Conservation (phyloP, 2,797 vertebrate genomes). For the Tarsius wallacei region DNA sequence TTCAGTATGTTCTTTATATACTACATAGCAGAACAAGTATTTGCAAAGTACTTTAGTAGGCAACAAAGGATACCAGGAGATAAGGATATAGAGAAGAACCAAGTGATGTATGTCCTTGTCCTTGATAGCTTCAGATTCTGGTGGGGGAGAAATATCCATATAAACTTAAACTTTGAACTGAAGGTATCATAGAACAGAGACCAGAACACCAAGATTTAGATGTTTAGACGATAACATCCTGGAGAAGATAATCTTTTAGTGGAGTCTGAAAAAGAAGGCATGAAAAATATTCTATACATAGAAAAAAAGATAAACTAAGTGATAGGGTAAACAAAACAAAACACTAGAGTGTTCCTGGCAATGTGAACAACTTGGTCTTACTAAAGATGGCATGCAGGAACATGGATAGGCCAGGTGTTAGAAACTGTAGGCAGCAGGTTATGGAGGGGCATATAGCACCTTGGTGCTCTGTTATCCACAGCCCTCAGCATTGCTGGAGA, state of each 20-base stretch:
- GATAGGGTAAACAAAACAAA: background rate
- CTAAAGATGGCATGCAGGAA: background rate
- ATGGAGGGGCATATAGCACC: background rate
- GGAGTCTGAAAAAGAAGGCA: background rate
- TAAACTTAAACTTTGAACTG: background rate
- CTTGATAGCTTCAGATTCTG: background rate
- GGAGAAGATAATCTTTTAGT: slow-evolving; percentile 20
- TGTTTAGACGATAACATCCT: slow-evolving; percentile 12
- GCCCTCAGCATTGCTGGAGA: background rate
- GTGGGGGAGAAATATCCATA: background rate
- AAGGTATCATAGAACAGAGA: background rate
- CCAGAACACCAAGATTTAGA: background rate
- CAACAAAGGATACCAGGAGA: background rate
- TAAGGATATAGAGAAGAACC: background rate
- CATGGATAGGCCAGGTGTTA: too few relatives aligned
- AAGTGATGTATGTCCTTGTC: background rate
- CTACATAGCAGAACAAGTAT: slow-evolving; percentile 32
- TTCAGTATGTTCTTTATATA: background rate
- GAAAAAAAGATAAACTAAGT: background rate
- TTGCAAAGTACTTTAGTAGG: background rate
- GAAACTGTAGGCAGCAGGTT: background rate
- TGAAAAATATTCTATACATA: background rate
- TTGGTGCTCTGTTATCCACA: background rate
- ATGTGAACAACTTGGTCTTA: background rate
- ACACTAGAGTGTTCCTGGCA: background rate